Evolutionary conservation across 2,113 vertebrate genomes (phyloP), one percentile per base, ranked within the genome.

Genomic region (Cynocephalus volans): DNA sequence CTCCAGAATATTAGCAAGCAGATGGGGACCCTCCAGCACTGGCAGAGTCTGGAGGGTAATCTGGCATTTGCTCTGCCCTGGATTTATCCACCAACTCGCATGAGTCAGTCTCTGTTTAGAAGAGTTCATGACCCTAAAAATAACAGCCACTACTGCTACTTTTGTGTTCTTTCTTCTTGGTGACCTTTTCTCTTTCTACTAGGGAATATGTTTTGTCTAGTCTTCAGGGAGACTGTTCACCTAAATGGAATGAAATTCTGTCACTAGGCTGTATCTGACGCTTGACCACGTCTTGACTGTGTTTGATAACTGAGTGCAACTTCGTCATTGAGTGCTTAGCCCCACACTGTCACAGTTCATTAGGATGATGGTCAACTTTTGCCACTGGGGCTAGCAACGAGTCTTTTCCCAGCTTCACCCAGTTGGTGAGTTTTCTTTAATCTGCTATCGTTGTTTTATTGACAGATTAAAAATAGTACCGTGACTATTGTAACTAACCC

Each of bases 71-170:
- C 23, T 41, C 11, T 64, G 56, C 8, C 33, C 58, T 36, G 17
- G 18, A 23, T 80, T 75, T 67, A 48, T 10, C 76, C 81, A 41
- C 72, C 72, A 84, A 8, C 3, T 48, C 62, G 28, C 19, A 18
- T 6, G 41, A 92, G 48, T 31, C 56, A 11, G 69, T 79, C n/a
- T 58, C 31, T 88, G 23, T 23, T 69, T 11, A 26, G 58, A 26
- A 75, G 69, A 58, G 2, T n/a, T 76, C 31, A 1, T 23, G 54
- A 14, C 6, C 11, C 9, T 2, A 1, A 9, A 19, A 36, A 3
- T 14, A 6, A 0, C 13, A 64, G 62, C 23, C 33, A 6, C 28
- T 1, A 31, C 11, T 24, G 3, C n/a, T 41, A 26, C 1, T 4
- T 31, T 8, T 54, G 56, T 18, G 12, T 54, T 52, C 50, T 77